phyloP scores from a whole-genome alignment of 2,797 vertebrate genomes.

The Nannoperca australis region DNA sequence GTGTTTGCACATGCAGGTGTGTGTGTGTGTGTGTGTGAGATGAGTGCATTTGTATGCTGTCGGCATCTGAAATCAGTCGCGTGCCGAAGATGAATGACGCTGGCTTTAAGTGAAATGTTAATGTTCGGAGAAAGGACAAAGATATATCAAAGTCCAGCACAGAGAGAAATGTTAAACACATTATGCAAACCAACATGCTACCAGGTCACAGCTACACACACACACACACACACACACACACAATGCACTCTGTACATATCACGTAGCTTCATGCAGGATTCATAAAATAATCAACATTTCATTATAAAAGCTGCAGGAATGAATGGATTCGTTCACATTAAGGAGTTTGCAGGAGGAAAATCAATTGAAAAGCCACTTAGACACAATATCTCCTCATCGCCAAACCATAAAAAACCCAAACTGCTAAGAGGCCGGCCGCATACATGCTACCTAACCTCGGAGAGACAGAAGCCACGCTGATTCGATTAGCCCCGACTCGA shows the following conservation, averaged over 20 bases:
- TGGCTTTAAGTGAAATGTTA: constrained; percentile 37
- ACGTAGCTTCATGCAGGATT: not conserved
- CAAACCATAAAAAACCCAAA: constrained; percentile 22
- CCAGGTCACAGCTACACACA: not conserved
- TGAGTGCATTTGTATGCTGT: constrained; percentile 49
- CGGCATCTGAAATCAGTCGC: constrained; percentile 39
- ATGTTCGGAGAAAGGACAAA: constrained; percentile 12
- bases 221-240: too few species aligned
- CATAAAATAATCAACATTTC: not conserved
- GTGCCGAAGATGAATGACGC: constrained; percentile 47
- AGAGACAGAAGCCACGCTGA: constrained; percentile 48
- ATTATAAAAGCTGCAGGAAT: too few species aligned
- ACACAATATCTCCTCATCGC: constrained; percentile 50
- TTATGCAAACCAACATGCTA: too few species aligned
- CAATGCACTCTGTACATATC: not conserved
- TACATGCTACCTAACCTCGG: constrained; percentile 56
- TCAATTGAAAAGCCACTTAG: constrained; percentile 51
- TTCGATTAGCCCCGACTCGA: constrained; percentile 66
- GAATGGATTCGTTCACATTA: not conserved
- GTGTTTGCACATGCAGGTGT: constrained; percentile 46
- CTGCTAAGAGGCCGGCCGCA: constrained; percentile 26
- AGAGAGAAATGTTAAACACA: not conserved
- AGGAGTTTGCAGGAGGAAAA: not conserved
- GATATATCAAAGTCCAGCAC: not conserved
- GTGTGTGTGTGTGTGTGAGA: constrained; percentile 13